Percentiles rank a stretch among this genome's conserved stretches.
Evolutionary conservation across 2,113 vertebrate species (phyloP).

Genomic region (Brevimyrus niger): DNA sequence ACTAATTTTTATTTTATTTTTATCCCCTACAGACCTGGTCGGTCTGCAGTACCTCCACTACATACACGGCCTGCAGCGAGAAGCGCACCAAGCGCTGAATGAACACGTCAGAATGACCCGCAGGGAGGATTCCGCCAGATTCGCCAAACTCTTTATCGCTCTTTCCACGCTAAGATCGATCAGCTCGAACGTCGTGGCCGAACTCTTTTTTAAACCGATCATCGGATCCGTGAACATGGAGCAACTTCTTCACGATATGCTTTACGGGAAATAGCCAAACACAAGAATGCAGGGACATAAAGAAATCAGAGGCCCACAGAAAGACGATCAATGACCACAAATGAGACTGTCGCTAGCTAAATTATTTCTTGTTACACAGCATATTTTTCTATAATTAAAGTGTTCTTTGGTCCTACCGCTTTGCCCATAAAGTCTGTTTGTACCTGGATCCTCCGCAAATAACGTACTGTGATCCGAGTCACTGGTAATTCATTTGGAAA

Average conservation of each 20-base stretch:
- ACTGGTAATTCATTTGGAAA: background rate
- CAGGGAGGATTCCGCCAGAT: conserved; percentile 71
- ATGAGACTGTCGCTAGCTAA: conserved; percentile 11
- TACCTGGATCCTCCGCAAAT: background rate
- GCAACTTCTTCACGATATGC: conserved; percentile 94
- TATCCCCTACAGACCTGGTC: conserved; percentile 68
- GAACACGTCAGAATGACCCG: conserved; percentile 82
- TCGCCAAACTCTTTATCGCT: conserved; percentile 81
- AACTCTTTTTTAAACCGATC: conserved; percentile 91
- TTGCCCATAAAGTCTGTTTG: background rate
- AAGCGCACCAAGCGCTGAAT: conserved; percentile 86
- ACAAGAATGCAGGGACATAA: background rate
- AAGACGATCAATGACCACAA: background rate
- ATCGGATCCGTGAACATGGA: conserved; percentile 91
- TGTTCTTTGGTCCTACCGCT: background rate
- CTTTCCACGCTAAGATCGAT: conserved; percentile 83
- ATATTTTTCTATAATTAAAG: conserved; percentile 67
- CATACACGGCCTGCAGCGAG: conserved; percentile 84
- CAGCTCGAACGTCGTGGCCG: conserved; percentile 73
- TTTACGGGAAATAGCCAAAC: conserved; percentile 72
- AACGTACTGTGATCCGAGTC: background rate
- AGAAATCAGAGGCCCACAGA: background rate
- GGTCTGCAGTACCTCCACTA: conserved; percentile 83
- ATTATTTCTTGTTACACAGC: conserved; percentile 68
- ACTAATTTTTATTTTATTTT: background rate